Evolutionary conservation across 2,888 invertebrate species (phyloP), one percentile per base, ranked within the genome.

Genomic region (Ditylenchus weischeri): DNA sequence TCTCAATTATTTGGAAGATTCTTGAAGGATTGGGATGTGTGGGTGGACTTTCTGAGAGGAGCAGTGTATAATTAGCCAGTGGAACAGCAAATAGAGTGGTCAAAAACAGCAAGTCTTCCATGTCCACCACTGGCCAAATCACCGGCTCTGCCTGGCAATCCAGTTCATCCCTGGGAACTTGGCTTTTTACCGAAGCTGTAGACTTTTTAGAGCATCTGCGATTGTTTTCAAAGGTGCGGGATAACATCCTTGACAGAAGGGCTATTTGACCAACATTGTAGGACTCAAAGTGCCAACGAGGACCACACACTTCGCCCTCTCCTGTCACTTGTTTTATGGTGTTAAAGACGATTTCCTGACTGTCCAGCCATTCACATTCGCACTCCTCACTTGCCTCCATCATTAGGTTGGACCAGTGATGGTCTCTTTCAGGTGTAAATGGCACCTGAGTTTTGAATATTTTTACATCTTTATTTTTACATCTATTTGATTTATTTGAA

Each of bases 371-470:
- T 48, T 65, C 65, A 15, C 29, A 35, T 11, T 43, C 48, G 64
- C 64, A 43, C 54, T 65, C 62, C 36, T 49, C 65, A n/a, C 13
- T 38, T 1, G 64, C 64, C n/a, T 43, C 48, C n/a, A 65, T 19
- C 64, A 65, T 65, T 36, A 65, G 62, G 19, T 65, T 48, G 21
- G 65, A 65, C 65, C 65, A 65, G 47, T 65, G 47, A 4, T 64
- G 48, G 35, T 65, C 65, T 13, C 65, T 23, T 8, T 49, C 65
- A n/a, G 21, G 18, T 5, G 47, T 21, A 19, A 66, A 65, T 13
- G 66, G 66, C n/a, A 54, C 19, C 66, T 66, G 51, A 35, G 29
- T 29, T 43, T 6, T 43, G 5, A 66, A 21, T 18, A 15, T 61
- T 61, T 18, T 54, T 29, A 54, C 2, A 54, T 54, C 18, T 29